Evolutionary conservation across 2,888 invertebrate genomes (phyloP).

Genomic region (Diploptera punctata): DNA sequence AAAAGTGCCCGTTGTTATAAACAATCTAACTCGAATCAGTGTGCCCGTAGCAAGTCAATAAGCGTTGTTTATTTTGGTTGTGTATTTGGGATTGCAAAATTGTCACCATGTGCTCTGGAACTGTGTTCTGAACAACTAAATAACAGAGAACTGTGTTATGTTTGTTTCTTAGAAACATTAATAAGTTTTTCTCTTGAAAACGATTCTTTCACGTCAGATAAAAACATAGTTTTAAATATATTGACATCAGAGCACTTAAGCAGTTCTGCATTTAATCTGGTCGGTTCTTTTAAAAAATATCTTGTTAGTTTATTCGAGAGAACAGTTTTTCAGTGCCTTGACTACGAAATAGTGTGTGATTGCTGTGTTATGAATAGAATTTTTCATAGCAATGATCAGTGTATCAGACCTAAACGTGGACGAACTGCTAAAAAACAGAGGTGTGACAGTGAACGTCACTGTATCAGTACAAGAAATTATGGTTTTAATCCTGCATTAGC

Average conservation of each 20-base stretch:
- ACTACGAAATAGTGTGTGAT: neutral
- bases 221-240: no score
- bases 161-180: no score
- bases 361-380: neutral
- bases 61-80: no score
- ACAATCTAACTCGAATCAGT: neutral
- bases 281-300: neutral
- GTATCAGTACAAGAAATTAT: conserved; percentile 2
- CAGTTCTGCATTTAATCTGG: neutral
- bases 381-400: neutral
- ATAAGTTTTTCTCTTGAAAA: no score
- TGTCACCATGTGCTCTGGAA: no score
- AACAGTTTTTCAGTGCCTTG: conserved; percentile 19
- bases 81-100: no score
- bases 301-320: neutral
- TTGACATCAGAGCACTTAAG: neutral
- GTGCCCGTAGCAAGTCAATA: no score
- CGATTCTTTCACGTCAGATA: no score
- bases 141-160: no score
- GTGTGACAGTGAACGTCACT: neutral
- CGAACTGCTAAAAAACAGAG: neutral
- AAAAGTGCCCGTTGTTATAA: neutral
- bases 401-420: conserved; percentile 1
- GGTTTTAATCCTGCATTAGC: conserved; percentile 31
- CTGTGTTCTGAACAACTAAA: no score